Evolutionary conservation across 2,113 vertebrate species (phyloP).

Genomic region (Thunnus thynnus): DNA sequence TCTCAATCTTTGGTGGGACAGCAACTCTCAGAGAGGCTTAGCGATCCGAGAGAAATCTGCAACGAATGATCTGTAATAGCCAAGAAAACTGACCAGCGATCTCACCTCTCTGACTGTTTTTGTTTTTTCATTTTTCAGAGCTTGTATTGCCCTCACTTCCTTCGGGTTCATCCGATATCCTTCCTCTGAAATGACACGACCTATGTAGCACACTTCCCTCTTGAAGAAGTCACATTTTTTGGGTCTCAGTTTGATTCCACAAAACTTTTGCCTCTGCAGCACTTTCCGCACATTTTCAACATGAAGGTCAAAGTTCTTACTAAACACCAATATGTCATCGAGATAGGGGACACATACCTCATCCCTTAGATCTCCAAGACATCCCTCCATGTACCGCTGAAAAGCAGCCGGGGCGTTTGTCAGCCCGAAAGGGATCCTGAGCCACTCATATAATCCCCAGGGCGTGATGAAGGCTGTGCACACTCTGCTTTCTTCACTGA

Average conservation of each 20-base stretch:
- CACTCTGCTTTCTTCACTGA: background rate
- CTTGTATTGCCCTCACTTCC: constrained; percentile 6
- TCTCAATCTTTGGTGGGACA: background rate
- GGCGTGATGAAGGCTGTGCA: constrained; percentile 10
- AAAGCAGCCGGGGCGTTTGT: constrained; percentile 29
- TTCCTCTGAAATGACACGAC: constrained; percentile 32
- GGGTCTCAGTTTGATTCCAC: constrained; percentile 47
- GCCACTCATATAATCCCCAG: constrained; percentile 15
- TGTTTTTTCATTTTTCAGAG: no score
- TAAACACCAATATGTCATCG: constrained; percentile 40
- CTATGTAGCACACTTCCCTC: constrained; percentile 41
- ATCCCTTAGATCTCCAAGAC: constrained; percentile 17
- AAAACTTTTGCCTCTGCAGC: constrained; percentile 14
- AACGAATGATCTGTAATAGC: constrained; percentile 1
- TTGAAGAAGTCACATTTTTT: constrained; percentile 56
- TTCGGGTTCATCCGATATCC: constrained; percentile 24
- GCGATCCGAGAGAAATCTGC: constrained; percentile 1
- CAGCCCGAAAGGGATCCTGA: constrained; percentile 14
- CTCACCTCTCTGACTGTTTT: no score
- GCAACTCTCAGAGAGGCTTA: background rate
- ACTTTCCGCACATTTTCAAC: constrained; percentile 26
- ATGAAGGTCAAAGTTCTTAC: constrained; percentile 2
- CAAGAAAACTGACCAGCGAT: constrained; percentile 18
- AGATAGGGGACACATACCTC: constrained; percentile 47
- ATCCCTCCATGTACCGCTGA: constrained; percentile 30